Evolutionary conservation across 2,113 vertebrate genomes (phyloP).

Genomic region (Phoenicopterus ruber): DNA sequence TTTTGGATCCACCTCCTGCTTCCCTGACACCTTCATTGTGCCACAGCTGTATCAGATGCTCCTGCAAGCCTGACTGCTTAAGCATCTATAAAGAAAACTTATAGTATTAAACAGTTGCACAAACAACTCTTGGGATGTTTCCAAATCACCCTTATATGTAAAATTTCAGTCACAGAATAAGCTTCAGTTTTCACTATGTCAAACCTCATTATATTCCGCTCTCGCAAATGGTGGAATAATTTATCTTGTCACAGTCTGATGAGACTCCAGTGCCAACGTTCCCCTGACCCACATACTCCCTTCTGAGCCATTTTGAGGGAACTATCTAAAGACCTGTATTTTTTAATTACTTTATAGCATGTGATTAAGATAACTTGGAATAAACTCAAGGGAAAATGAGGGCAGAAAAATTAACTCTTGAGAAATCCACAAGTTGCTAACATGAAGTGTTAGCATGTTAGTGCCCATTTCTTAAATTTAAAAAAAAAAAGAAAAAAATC

Average conservation of each 20-base stretch:
- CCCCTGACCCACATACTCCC: conserved; percentile 14
- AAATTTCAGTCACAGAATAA: neutral
- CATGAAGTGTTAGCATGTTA: neutral
- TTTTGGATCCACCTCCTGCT: neutral
- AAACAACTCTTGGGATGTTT: neutral
- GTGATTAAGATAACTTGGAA: conserved; percentile 25
- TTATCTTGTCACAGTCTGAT: conserved; percentile 35
- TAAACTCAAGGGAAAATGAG: neutral
- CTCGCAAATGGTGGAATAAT: neutral
- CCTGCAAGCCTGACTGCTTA: neutral
- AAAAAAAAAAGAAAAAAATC: neutral
- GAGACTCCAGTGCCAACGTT: fast-evolving
- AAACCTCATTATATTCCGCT: conserved; percentile 11
- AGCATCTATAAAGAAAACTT: neutral
- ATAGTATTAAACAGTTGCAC: neutral
- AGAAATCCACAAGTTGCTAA: neutral
- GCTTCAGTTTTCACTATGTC: neutral
- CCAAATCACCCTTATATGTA: neutral
- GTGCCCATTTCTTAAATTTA: neutral
- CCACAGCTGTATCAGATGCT: neutral
- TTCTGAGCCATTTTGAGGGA: neutral
- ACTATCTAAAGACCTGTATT: neutral
- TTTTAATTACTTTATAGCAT: conserved; percentile 27
- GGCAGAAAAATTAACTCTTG: neutral
- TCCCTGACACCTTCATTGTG: neutral